Evolutionary conservation across 2,797 vertebrate species (phyloP).

Genomic region (Tenualosa thibaudeaui): DNA sequence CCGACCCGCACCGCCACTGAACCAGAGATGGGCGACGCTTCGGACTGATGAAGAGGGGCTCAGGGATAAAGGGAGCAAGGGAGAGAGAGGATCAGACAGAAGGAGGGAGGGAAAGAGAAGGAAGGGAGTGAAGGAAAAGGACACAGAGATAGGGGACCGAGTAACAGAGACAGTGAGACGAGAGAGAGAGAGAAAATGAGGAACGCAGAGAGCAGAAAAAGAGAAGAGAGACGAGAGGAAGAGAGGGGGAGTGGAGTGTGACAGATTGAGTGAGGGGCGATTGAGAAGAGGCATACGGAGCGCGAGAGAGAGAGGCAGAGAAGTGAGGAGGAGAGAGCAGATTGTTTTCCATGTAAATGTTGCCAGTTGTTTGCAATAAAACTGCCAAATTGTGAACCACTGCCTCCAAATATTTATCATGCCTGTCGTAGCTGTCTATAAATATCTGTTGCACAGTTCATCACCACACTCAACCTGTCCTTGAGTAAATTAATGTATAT

Average conservation of each 20-base stretch:
- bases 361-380: conserved; percentile 70
- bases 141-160: conserved; percentile 55
- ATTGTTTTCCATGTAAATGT: conserved; percentile 73
- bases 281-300: conserved; percentile 40
- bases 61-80: conserved; percentile 23
- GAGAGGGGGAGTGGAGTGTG: conserved; percentile 52
- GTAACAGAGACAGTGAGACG: conserved; percentile 44
- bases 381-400: conserved; percentile 60
- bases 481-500: conserved; percentile 68
- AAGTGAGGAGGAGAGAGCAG: conserved; percentile 45
- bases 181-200: conserved; percentile 41
- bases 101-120: conserved; percentile 48
- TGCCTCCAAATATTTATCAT: conserved; percentile 60
- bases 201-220: conserved; percentile 42
- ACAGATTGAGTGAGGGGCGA: conserved; percentile 56
- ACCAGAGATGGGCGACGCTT: conserved; percentile 61
- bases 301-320: conserved; percentile 52
- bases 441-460: conserved; percentile 53
- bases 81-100: conserved; percentile 43
- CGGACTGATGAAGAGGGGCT: conserved; percentile 57
- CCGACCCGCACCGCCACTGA: conserved; percentile 54
- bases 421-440: conserved; percentile 51
- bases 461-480: conserved; percentile 44
- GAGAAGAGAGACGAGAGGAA: conserved; percentile 61
- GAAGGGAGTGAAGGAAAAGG: conserved; percentile 55